These are phyloP conservation scores for Cacatua alba DNA, from an alignment of 2,113 vertebrate genomes.

Conservation along the genomic window DNA sequence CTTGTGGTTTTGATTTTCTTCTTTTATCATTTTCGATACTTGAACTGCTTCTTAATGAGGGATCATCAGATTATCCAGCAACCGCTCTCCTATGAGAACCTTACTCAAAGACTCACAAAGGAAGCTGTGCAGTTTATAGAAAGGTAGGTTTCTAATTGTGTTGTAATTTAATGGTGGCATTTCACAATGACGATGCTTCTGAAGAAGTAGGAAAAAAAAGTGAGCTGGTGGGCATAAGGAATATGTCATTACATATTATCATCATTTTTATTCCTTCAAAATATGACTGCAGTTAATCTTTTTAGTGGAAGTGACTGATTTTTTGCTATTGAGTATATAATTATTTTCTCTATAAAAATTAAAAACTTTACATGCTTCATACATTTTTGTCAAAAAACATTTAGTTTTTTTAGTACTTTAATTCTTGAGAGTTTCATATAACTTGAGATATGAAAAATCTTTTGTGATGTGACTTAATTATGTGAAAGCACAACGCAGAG, in stretches of 20 bases:
- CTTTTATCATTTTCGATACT: slow-evolving; percentile 69
- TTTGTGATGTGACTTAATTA: not conserved
- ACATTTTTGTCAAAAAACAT: not conserved
- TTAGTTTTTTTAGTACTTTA: not conserved
- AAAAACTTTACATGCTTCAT: not conserved
- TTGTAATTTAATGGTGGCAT: not conserved
- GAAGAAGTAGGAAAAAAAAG: not conserved
- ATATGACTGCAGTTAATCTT: not conserved
- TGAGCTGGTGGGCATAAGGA: not conserved
- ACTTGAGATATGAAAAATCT: not conserved
- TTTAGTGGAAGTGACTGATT: not conserved
- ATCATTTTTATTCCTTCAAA: not conserved
- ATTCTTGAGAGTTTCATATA: not conserved
- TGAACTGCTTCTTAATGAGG: slow-evolving; percentile 90
- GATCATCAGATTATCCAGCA: slow-evolving; percentile 80
- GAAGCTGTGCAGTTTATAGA: slow-evolving; percentile 81
- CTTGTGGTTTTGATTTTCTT: slow-evolving; percentile 42
- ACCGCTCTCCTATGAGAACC: slow-evolving; percentile 78
- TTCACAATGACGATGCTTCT: not conserved
- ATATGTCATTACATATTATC: not conserved
- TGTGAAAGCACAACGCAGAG: not conserved
- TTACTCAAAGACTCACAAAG: slow-evolving; percentile 82
- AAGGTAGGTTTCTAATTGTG: slow-evolving; percentile 70
- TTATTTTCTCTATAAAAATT: not conserved
- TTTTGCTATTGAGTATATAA: not conserved